Conservation (phyloP, 2,888 invertebrate species). For the Thereva unica region DNA sequence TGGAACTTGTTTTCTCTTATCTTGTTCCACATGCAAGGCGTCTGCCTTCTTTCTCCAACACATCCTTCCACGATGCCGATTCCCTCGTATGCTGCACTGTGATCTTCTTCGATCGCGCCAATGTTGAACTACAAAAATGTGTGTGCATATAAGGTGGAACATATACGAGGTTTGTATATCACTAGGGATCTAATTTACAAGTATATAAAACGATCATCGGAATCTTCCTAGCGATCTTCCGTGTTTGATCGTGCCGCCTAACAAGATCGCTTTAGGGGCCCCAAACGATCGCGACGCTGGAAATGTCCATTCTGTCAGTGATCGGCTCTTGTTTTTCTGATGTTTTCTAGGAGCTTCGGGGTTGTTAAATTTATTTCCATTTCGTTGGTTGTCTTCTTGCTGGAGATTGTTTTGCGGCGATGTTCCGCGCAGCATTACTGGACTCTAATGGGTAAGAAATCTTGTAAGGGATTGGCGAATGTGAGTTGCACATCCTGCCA, state of each 20-base stretch:
- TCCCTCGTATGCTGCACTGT: neutral
- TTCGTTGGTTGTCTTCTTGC: neutral
- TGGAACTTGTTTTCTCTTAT: constrained; percentile 21
- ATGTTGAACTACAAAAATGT: constrained; percentile 18
- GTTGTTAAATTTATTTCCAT: constrained; percentile 24
- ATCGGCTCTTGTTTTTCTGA: constrained; percentile 18
- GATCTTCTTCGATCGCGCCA: neutral
- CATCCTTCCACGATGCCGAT: neutral
- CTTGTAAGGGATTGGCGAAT: constrained; percentile 6
- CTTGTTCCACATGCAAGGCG: constrained; percentile 19
- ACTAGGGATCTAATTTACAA: constrained; percentile 26
- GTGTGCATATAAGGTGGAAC: constrained; percentile 7
- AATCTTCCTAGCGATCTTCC: constrained; percentile 23
- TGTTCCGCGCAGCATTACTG: neutral
- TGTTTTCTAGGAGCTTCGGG: constrained; percentile 23
- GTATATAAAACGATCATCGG: constrained; percentile 29
- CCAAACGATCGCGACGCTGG: constrained; percentile 14
- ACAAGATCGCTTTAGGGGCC: constrained; percentile 22
- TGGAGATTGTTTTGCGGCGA: no score
- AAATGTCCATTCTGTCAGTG: constrained; percentile 17
- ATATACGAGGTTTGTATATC: constrained; percentile 20
- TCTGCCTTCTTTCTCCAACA: neutral
- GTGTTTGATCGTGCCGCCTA: constrained; percentile 17
- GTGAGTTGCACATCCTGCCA: constrained; percentile 12
- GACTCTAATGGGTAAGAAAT: constrained; percentile 6